Evolutionary conservation across 1,140 invertebrate species (phyloP).

Genomic region (Schlechtendalia chinensis): DNA sequence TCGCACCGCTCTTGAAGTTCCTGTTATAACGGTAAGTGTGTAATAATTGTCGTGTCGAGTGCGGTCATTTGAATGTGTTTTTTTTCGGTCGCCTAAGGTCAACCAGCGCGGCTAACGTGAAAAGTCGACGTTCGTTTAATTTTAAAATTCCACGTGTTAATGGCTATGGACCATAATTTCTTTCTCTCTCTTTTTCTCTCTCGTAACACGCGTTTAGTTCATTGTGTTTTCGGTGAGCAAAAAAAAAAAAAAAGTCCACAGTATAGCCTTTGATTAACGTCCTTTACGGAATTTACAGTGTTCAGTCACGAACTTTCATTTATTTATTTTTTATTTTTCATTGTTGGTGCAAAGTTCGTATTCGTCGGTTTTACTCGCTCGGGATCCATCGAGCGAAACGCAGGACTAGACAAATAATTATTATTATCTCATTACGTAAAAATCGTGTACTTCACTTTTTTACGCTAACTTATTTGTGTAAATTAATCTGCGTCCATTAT

Average conservation of each 20-base stretch:
- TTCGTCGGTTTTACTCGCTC: not conserved
- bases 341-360: not conserved
- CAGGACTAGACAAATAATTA: too few species aligned
- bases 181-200: not conserved
- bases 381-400: not conserved
- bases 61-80: not conserved
- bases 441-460: too few species aligned
- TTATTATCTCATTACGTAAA: too few species aligned
- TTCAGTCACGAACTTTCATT: not conserved
- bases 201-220: slow-evolving; percentile 6
- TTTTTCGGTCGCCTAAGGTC: not conserved
- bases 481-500: too few species aligned
- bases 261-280: slow-evolving; percentile 26
- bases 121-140: not conserved
- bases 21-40: too few species aligned
- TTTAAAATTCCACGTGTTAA: slow-evolving; percentile 21
- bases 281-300: slow-evolving; percentile 6
- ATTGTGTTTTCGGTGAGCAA: not conserved
- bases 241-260: not conserved
- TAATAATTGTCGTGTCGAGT: not conserved
- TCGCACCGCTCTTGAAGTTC: not conserved
- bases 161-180: not conserved
- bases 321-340: too few species aligned
- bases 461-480: too few species aligned
- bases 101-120: not conserved